Percentiles rank a stretch among this genome's conserved stretches.
Conservation (phyloP, 2,888 invertebrate species). For the Volucella inflata region DNA sequence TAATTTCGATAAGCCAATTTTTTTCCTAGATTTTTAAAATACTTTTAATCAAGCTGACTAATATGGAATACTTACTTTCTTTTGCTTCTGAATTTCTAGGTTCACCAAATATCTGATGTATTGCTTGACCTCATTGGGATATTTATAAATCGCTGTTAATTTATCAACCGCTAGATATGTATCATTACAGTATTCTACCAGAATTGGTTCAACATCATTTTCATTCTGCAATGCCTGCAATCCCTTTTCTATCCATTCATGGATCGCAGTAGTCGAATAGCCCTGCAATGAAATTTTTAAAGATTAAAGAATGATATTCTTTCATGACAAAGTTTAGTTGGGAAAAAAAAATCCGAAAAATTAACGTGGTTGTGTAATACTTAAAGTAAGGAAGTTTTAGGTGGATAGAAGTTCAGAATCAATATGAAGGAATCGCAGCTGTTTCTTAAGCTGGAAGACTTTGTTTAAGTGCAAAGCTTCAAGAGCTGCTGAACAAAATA, state of each 20-base stretch:
- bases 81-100: constrained; percentile 24
- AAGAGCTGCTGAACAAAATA: too few relatives aligned
- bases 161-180: constrained; percentile 13
- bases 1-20: neutral
- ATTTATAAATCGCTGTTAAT: constrained; percentile 12
- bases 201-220: neutral
- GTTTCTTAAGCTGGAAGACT: too few relatives aligned
- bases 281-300: constrained; percentile 1
- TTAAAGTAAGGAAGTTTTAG: neutral
- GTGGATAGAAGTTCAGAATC: too few relatives aligned
- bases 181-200: neutral
- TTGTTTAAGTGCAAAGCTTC: too few relatives aligned
- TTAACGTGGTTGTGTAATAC: neutral
- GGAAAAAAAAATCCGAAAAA: neutral
- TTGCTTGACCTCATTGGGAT: constrained; percentile 34
- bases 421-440: too few relatives aligned
- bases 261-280: constrained; percentile 7
- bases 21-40: too few relatives aligned
- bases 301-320: neutral
- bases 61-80: constrained; percentile 34
- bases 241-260: constrained; percentile 23
- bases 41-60: neutral
- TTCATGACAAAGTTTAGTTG: neutral
- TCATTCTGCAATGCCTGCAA: neutral
- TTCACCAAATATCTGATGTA: constrained; percentile 43